Evolutionary conservation across 2,797 vertebrate species (phyloP), one percentile per base, ranked within the genome.

Genomic region (Crotalus adamanteus): DNA sequence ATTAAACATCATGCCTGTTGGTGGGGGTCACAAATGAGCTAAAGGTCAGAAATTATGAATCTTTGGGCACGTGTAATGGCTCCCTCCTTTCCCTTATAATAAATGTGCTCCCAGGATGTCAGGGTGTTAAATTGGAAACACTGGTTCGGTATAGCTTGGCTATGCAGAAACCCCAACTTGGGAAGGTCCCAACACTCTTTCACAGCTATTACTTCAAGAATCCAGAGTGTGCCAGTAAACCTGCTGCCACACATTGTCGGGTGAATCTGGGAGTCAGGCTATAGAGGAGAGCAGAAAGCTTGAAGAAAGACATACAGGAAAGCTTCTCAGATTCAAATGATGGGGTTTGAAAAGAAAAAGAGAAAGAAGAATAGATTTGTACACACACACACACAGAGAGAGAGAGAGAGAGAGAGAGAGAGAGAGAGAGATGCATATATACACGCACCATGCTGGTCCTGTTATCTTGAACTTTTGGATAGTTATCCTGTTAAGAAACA

Each of bases 91-190:
- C 28, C 78, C 85, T 78, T 1, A 55, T 87, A 90, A 93, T 93
- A 90, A 87, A 93, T 90, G 92, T 93, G 89, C 92, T 89, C 85
- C 92, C 89, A 93, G 92, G 92, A 93, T 90, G 92, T 90, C 92
- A 87, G 92, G 92, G 92, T 91, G 89, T 90, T 78, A 93, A 90
- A 93, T 93, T 93, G 89, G 63, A 93, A 93, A 90, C 92, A 93
- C 89, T 93, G 63, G 85, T 93, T 93, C 85, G 60, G 85, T 87
- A 89, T 90, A 73, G 55, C 89, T 93, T 89, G 90, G 92, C 92
- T 93, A 89, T 60, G 89, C 85, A 87, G 83, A 90, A 90, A 93
- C 89, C 92, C 90, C 3, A 63, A 90, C 85, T 93, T 93, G 92
- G 92, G 89, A 93, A 59, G 47, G 55, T 87, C 92, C 92, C 92